A percentile compares a stretch with the other conserved stretches of the same genome.
phyloP scores from a whole-genome alignment of 2,797 vertebrate species.

The Chaunax sp. region DNA sequence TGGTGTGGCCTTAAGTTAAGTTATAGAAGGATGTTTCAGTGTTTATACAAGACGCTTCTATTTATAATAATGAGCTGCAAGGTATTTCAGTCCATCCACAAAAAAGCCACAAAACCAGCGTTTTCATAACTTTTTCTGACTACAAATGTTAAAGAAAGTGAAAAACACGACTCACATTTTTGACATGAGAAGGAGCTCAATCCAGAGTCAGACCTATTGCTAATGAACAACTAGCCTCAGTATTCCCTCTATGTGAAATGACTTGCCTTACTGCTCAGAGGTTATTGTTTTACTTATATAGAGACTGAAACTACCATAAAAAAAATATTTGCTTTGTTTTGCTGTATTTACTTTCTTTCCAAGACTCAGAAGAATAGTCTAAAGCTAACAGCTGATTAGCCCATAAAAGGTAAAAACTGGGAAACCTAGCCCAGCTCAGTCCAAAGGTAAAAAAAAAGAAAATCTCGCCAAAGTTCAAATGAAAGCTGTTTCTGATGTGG shows the following conservation, averaged over 20 bases:
- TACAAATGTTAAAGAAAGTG: conserved; percentile 19
- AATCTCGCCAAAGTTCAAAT: no score
- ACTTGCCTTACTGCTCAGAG: conserved; percentile 11
- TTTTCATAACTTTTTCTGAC: conserved; percentile 22
- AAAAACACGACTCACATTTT: conserved; percentile 28
- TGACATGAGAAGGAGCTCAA: conserved; percentile 9
- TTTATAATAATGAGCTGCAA: conserved; percentile 48
- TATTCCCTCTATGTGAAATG: conserved; percentile 1
- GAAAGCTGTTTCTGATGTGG: no score
- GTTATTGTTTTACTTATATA: conserved; percentile 4
- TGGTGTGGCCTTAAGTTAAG: conserved; percentile 43
- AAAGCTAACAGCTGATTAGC: no score
- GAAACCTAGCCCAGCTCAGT: no score
- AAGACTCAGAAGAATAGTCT: not conserved
- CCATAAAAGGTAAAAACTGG: no score
- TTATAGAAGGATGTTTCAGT: conserved; percentile 36
- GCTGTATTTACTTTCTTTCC: not conserved
- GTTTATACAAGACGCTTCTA: conserved; percentile 25
- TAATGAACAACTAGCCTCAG: conserved; percentile 4
- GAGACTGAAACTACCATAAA: conserved; percentile 3
- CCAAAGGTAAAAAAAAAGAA: no score
- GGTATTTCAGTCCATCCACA: conserved; percentile 40
- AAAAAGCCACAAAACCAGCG: conserved; percentile 17
- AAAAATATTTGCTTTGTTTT: not conserved
- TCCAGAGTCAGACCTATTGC: conserved; percentile 10